Percentiles rank a stretch among this genome's conserved stretches.
These are phyloP conservation scores for Pseudocheirus occidentalis DNA, from an alignment of 2,797 vertebrate genomes.

Conservation along the genomic window DNA sequence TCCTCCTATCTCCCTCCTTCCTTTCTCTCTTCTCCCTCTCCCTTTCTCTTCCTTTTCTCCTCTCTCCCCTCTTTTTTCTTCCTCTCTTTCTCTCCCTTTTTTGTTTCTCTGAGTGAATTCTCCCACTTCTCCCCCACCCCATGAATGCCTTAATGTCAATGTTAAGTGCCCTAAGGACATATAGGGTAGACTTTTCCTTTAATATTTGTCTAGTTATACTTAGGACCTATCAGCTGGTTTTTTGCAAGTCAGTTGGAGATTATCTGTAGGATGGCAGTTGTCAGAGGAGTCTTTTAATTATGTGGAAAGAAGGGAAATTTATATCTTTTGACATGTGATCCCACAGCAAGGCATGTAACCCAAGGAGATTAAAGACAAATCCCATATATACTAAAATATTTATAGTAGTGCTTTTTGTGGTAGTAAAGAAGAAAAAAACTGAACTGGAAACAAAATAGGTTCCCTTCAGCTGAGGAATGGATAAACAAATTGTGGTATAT, in stretches of 20 bases:
- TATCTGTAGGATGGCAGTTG: not conserved
- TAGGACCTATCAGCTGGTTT: not conserved
- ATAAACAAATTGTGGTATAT: not conserved
- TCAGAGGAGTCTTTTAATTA: not conserved
- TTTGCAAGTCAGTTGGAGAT: not conserved
- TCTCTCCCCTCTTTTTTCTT: no score
- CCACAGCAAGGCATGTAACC: not conserved
- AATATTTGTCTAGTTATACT: not conserved
- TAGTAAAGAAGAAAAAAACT: not conserved
- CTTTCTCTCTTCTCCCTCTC: not conserved
- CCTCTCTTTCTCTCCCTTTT: not conserved
- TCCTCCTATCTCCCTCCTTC: no score
- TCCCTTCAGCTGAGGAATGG: not conserved
- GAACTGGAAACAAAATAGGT: not conserved
- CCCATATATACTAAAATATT: not conserved
- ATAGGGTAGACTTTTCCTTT: not conserved
- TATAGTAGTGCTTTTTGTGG: not conserved
- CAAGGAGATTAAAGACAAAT: not conserved
- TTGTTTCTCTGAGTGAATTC: not conserved
- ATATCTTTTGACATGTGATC: not conserved
- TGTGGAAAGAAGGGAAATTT: not conserved
- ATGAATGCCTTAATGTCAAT: not conserved
- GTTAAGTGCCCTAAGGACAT: not conserved
- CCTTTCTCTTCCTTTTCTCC: accelerated
- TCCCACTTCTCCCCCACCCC: accelerated